Conservation (phyloP, 2,797 vertebrate species). For the Enteromius mattozi region DNA sequence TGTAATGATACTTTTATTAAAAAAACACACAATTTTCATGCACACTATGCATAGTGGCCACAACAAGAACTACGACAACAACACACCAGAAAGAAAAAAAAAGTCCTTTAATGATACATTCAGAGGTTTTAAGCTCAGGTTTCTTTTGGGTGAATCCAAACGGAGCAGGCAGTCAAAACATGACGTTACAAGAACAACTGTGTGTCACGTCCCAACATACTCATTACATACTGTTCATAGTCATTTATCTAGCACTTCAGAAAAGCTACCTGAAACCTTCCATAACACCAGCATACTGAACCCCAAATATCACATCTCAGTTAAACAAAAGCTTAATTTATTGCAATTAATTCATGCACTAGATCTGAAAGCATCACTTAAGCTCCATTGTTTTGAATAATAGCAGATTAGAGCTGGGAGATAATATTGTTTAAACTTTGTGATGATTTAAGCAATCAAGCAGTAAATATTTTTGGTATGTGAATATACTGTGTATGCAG, state of each 20-base stretch:
- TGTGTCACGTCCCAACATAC: conserved; percentile 27
- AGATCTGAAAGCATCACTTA: background rate
- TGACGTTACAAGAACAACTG: conserved; percentile 21
- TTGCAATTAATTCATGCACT: background rate
- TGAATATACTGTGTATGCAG: background rate
- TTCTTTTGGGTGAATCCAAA: conserved; percentile 24
- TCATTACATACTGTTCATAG: conserved; percentile 23
- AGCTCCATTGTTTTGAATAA: background rate
- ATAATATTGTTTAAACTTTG: background rate
- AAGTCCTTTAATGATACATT: conserved; percentile 38
- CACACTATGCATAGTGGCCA: background rate
- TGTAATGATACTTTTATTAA: background rate
- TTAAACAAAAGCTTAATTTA: background rate
- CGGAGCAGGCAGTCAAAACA: conserved; percentile 44
- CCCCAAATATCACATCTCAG: background rate
- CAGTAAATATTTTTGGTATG: background rate
- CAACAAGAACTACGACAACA: conserved; percentile 6
- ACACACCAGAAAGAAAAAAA: background rate
- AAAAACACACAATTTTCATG: background rate
- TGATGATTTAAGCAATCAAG: background rate
- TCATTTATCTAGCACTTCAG: conserved; percentile 33
- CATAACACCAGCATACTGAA: conserved; percentile 6
- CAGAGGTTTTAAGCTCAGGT: conserved; percentile 11
- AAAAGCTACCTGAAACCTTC: conserved; percentile 11
- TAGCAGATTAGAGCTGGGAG: background rate